Conservation (phyloP, 2,797 vertebrate genomes). For the Helicolenus hilgendorfi region DNA sequence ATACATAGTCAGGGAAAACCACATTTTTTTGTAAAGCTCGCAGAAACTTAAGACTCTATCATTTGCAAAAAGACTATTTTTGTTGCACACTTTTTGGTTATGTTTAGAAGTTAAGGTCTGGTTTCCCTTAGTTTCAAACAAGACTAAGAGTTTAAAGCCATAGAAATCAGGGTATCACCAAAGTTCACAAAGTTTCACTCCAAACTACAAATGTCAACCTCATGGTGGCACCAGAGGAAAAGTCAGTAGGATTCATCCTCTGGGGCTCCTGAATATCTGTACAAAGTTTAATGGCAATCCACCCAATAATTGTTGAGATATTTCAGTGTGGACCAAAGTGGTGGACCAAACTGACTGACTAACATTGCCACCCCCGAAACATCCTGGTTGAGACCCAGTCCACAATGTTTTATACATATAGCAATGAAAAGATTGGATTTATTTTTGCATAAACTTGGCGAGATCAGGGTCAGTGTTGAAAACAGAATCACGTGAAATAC, state of each 20-base stretch:
- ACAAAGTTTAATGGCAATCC: not conserved
- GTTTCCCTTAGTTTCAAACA: not conserved
- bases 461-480: not conserved
- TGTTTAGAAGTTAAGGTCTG: not conserved
- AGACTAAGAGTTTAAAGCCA: no score
- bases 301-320: not conserved
- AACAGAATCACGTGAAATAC: not conserved
- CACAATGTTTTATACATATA: not conserved
- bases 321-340: not conserved
- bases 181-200: not conserved
- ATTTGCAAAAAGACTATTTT: not conserved
- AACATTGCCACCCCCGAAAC: not conserved
- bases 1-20: not conserved
- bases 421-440: not conserved
- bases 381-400: not conserved
- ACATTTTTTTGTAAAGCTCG: not conserved
- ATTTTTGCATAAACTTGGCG: not conserved
- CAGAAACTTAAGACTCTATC: not conserved
- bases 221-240: not conserved
- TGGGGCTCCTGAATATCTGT: not conserved
- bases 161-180: no score
- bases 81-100: not conserved
- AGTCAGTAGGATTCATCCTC: not conserved
- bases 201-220: not conserved
- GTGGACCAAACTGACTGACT: not conserved